Evolutionary conservation across 2,113 vertebrate genomes (phyloP), one percentile per base, ranked within the genome.

Genomic region (Rafetus swinhoei): DNA sequence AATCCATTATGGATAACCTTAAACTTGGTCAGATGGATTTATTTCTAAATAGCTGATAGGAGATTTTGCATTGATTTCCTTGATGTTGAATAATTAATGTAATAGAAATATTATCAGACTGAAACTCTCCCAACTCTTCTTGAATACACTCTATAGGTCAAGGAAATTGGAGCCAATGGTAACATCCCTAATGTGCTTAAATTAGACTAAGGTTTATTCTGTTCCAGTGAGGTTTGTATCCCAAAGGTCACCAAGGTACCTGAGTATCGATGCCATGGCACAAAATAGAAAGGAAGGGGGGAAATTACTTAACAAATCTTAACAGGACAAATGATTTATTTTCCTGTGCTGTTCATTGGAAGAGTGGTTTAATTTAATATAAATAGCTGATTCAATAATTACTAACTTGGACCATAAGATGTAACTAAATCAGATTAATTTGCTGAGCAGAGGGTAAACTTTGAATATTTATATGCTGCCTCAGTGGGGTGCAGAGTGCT

Each of bases 401-500:
- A 69, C 91, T 92, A 82, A 87, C 74, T 92, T 88, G 90, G 74
- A 89, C 81, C 54, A 11, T 92, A 93, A 60, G 16, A 77, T 77
- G 21, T 45, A 77, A 92, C 60, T 88, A 92, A 81, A 93, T 83
- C 81, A 57, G 81, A 21, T 88, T 93, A 92, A 50, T 77, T 77
- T 77, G 74, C 74, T 27, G 45, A 86, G 85, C 65, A 82, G 81
- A 89, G 77, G 56, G 52, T 87, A 52, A 93, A 89, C 39, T 90
- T 93, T 92, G 82, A 52, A 93, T 82, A 39, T 62, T 97, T 93
- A 95, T 97, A 96, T 96, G 83, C n/a, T 95, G 84, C 85, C 91
- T 94, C 93, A 79, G 74, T 93, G 87, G 95, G 93, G 87, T 94
- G 74, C 85, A 88, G 97, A 96, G 90, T 93, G 60, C n/a, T 79